Evolutionary conservation across 2,888 invertebrate species (phyloP).

Genomic region (Leucozona laternaria): DNA sequence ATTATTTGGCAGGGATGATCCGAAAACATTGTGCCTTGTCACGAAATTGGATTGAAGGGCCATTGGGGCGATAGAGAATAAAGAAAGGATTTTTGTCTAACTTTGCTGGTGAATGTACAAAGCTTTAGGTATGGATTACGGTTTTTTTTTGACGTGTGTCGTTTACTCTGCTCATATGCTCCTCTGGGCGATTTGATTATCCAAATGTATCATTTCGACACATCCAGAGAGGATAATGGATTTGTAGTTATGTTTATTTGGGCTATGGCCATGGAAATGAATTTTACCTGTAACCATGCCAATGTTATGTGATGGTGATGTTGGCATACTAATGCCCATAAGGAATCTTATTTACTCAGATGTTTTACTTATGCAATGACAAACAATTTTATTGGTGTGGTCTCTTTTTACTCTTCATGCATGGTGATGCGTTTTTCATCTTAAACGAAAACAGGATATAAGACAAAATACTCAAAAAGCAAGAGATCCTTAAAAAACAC

Average conservation of each 20-base stretch:
- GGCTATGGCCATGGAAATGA: constrained; percentile 30
- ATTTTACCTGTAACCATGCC: constrained; percentile 13
- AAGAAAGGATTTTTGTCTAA: constrained; percentile 52
- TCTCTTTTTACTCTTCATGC: constrained; percentile 1
- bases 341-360: constrained; percentile 61
- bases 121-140: constrained; percentile 40
- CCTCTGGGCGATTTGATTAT: constrained; percentile 58
- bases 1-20: constrained; percentile 55
- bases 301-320: constrained; percentile 9
- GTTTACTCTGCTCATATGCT: neutral
- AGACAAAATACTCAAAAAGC: constrained; percentile 26
- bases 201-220: constrained; percentile 44
- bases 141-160: constrained; percentile 40
- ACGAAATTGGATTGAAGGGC: constrained; percentile 66
- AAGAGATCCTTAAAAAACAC: constrained; percentile 47
- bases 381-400: constrained; percentile 22
- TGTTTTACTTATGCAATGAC: constrained; percentile 58
- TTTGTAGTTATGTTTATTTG: constrained; percentile 19
- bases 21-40: constrained; percentile 49
- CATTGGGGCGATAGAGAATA: constrained; percentile 47
- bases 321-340: constrained; percentile 6
- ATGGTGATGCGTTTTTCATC: constrained; percentile 46
- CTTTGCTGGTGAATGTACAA: neutral
- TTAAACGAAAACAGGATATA: constrained; percentile 63
- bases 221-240: constrained; percentile 18